Conservation (phyloP, 2,888 invertebrate genomes). For the Rosalia funebris region DNA sequence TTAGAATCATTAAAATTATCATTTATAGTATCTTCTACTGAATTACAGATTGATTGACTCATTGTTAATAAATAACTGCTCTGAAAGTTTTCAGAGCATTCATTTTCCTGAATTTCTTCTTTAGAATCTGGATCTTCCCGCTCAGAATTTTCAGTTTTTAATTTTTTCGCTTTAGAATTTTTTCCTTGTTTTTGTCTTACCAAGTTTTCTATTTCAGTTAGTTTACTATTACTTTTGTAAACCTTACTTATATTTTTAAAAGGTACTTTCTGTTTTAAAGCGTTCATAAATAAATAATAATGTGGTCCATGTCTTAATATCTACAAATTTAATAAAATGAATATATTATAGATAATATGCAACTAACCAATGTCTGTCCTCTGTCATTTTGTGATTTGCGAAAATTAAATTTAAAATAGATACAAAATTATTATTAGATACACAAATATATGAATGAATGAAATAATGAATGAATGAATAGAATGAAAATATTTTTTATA, state of each 20-base stretch:
- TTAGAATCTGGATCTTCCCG: constrained; percentile 19
- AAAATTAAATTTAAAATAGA: too few relatives aligned
- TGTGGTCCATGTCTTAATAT: constrained; percentile 73
- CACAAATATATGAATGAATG: too few relatives aligned
- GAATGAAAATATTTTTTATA: too few relatives aligned
- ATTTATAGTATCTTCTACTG: constrained; percentile 28
- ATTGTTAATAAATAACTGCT: constrained; percentile 78
- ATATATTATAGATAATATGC: too few relatives aligned
- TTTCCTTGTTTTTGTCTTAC: constrained; percentile 37
- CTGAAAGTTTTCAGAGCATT: constrained; percentile 65
- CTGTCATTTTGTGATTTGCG: too few relatives aligned
- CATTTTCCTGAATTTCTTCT: constrained; percentile 60
- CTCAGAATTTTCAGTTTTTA: constrained; percentile 46
- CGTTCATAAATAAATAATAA: constrained; percentile 72
- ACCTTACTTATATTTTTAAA: constrained; percentile 69
- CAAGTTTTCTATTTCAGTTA: constrained; percentile 46
- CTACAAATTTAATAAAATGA: too few relatives aligned
- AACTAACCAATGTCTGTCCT: too few relatives aligned
- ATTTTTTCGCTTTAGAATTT: constrained; percentile 36
- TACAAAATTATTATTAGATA: too few relatives aligned
- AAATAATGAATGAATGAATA: too few relatives aligned
- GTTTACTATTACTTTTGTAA: constrained; percentile 52
- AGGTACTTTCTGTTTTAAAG: constrained; percentile 69
- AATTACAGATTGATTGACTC: constrained; percentile 65
- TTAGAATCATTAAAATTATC: constrained; percentile 49